A percentile compares a stretch with the other conserved stretches of the same genome.
These are phyloP conservation scores for Orthochromis indermauri DNA, from an alignment of 2,113 vertebrate species.

Conservation along the genomic window DNA sequence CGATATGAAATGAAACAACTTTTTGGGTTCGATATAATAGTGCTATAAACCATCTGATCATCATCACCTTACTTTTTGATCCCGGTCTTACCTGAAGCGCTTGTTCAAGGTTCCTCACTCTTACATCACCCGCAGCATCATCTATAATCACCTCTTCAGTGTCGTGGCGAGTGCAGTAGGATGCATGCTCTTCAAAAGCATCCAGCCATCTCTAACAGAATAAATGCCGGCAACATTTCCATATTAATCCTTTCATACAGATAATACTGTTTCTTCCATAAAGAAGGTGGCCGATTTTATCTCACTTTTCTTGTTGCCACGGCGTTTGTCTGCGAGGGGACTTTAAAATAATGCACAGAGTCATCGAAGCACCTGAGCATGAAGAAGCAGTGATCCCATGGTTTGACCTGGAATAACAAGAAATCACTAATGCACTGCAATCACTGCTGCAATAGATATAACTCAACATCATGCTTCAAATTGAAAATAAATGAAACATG, in stretches of 20 bases:
- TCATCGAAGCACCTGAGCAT: constrained; percentile 86
- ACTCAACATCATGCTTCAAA: background rate
- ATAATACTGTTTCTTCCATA: background rate
- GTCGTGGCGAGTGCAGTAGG: constrained; percentile 80
- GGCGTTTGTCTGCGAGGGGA: constrained; percentile 75
- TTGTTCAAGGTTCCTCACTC: constrained; percentile 68
- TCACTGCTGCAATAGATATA: background rate
- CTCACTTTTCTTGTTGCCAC: constrained; percentile 83
- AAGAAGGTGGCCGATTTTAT: background rate
- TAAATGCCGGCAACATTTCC: background rate
- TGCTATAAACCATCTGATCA: background rate
- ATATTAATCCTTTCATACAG: background rate
- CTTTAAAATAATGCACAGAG: constrained; percentile 81
- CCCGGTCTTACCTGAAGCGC: constrained; percentile 73
- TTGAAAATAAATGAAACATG: background rate
- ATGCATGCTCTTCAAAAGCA: constrained; percentile 84
- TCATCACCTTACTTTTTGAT: background rate
- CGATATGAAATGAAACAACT: background rate
- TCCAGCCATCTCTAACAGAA: constrained; percentile 80
- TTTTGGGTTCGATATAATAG: background rate
- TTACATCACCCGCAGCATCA: constrained; percentile 61
- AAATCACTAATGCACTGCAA: background rate
- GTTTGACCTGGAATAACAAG: constrained; percentile 74
- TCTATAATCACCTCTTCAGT: constrained; percentile 72
- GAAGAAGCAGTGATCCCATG: constrained; percentile 83